These are phyloP conservation scores for Calliopum simillimum DNA, from an alignment of 2,888 invertebrate genomes.

Conservation along the genomic window DNA sequence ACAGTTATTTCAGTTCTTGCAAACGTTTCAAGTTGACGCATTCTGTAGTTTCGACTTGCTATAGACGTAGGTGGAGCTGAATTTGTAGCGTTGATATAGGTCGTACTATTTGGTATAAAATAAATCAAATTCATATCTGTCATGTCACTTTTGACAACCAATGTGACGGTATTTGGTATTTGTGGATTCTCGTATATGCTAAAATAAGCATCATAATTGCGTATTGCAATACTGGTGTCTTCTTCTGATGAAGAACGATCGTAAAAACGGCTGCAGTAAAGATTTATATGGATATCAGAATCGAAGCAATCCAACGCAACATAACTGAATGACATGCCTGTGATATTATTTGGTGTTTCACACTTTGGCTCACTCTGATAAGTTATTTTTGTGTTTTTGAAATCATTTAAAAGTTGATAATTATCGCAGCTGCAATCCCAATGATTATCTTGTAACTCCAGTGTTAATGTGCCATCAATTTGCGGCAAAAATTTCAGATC, in stretches of 20 bases:
- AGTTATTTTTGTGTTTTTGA: slow-evolving; percentile 7
- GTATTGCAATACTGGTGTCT: not conserved
- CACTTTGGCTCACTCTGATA: slow-evolving; percentile 38
- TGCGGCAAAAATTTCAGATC: slow-evolving; percentile 39
- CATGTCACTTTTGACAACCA: slow-evolving; percentile 8
- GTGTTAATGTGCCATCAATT: not conserved
- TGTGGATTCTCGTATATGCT: not conserved
- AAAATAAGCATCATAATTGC: slow-evolving; percentile 28
- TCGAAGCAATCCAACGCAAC: slow-evolving; percentile 30
- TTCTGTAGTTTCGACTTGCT: not conserved
- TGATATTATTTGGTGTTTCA: slow-evolving; percentile 35
- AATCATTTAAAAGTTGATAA: slow-evolving; percentile 31
- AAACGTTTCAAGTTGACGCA: not conserved
- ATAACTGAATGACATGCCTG: slow-evolving; percentile 20
- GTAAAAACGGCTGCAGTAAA: too few relatives aligned
- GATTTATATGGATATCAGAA: too few relatives aligned
- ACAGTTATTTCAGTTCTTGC: slow-evolving; percentile 13
- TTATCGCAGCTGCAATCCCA: slow-evolving; percentile 50
- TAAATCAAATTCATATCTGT: slow-evolving; percentile 23
- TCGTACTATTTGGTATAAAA: slow-evolving; percentile 6
- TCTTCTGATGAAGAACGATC: not conserved
- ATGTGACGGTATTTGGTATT: slow-evolving; percentile 5
- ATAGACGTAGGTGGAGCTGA: not conserved
- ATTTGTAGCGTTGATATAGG: not conserved
- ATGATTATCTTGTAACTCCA: slow-evolving; percentile 42